Base-by-base conservation (phyloP, 30 jellyfish, hydroid and myxozoan genomes). In the Aurelia aurita complex sp. Pacific region DNA sequence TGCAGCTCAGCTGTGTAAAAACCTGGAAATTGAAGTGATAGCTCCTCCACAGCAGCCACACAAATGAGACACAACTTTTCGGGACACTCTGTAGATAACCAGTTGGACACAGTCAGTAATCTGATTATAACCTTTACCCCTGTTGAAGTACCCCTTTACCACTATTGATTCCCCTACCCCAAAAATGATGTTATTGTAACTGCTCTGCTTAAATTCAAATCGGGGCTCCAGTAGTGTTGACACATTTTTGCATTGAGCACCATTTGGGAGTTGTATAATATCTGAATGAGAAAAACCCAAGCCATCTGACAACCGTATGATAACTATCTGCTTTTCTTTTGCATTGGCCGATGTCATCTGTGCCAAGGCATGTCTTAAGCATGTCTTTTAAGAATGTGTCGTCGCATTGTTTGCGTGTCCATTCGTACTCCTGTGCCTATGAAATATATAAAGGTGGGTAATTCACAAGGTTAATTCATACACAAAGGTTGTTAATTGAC, bases 361-460 rank as follows among this genome's bases (percentile, higher is more conserved):
- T 34, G 15, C 69, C 57, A 18, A 50, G 43, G 81, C 90, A 80
- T 52, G 69, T 46, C 55, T 42, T 18, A 19, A 13, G 10, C 90
- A 80, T 80, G 35, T 80, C 67, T 36, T 32, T 46, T 59, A 80
- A 80, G 69, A 80, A 66, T 36, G 63, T 53, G 0, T 13, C 63
- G 15, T 80, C 90, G 43, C 90, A 80, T 13, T 80, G 51, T 14
- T 40, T 13, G 14, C 90, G 36, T 52, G 77, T 15, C 90, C 90
- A 80, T 4, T 81, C 90, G 55, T 65, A 80, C 54, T 46, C 51
- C 15, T 55, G 17, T 16, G 82, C 90, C 90, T 80, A 3, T 12
- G 64, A 65, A 33, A 65, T 7, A 46, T 15, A 40, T 16, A 33
- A 13, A 34, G 29, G 23, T 42, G 17, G 50, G 7, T 3, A 75